Base-by-base conservation (phyloP, 2,797 vertebrate genomes). In the Chaunax sp. region DNA sequence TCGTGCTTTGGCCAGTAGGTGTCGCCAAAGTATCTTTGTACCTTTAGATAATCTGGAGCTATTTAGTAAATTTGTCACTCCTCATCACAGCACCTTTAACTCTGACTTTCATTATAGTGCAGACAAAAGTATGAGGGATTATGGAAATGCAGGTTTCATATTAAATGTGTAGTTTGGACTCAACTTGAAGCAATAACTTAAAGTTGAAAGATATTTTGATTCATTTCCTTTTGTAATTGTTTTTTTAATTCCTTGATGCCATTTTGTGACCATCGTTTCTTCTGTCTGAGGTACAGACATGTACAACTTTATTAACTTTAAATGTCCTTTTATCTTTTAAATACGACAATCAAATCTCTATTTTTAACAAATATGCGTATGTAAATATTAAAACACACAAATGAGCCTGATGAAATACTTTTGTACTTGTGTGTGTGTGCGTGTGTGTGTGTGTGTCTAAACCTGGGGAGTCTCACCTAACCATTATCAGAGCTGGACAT, bases 71-170 rank as follows among this genome's bases (percentile, higher is more conserved):
- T 38, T 1, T 46, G 53, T 73, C 77, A 68, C 47, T 76, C 16
- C 41, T 68, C 33, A 47, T 62, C 63, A 57, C 54, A 6, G n/a
- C 51, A 13, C 41, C 44, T 44, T 57, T 65, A 22, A 44, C 58
- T 68, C 68, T 45, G 43, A 50, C 20, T 71, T 77, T 70, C 57
- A 76, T 79, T 40, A 67, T 33, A 33, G 28, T 15, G 63, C 13
- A 55, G 45, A 58, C 64, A 68, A 65, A 70, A 45, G 33, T 35
- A 63, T 6, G 26, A 64, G 45, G 79, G 70, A 81, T 81, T 75
- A 68, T 70, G 77, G 64, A 80, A 80, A 87, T 78, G 14, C 15
- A 15, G 25, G 40, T 68, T 45, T 67, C 28, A 35, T 66, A 69
- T 63, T 71, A 38, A 72, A 74, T 37, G 52, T 53, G 64, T 18